Conservation (phyloP, 2,113 vertebrate genomes). For the Seriola quinqueradiata region DNA sequence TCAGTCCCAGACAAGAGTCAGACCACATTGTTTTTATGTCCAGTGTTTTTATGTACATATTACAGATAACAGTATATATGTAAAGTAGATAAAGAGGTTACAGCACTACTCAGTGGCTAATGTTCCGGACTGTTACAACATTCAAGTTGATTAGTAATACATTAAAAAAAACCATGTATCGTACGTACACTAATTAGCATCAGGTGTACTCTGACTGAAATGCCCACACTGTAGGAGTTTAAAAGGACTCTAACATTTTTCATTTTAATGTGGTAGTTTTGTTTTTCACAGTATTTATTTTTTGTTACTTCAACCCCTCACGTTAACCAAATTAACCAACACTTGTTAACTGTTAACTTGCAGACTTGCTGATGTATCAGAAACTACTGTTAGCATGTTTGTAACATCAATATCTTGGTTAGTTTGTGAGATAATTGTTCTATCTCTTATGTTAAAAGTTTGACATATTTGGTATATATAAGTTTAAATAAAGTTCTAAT, state of each 20-base stretch:
- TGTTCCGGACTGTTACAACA: conserved; percentile 83
- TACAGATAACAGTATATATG: conserved; percentile 55
- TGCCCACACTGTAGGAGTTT: conserved; percentile 20
- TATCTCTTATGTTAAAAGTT: neutral
- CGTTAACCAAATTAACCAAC: no score
- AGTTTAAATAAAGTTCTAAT: neutral
- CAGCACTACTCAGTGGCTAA: conserved; percentile 65
- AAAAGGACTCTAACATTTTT: conserved; percentile 43
- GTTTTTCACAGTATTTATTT: no score
- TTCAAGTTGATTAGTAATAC: conserved; percentile 85
- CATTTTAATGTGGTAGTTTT: neutral
- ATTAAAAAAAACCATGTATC: conserved; percentile 83
- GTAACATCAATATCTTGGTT: neutral
- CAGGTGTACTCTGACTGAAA: conserved; percentile 37
- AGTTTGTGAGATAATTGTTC: neutral
- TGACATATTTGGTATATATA: neutral
- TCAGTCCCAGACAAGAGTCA: conserved; percentile 17
- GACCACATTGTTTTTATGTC: neutral
- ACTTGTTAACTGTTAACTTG: no score
- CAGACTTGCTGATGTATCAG: no score
- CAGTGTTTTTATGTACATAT: conserved; percentile 66
- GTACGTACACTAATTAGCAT: conserved; percentile 61
- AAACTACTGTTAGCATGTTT: no score
- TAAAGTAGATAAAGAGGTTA: conserved; percentile 65
- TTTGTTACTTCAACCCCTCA: no score